phyloP scores from a whole-genome alignment of 1,140 invertebrate species.

The Ostrea denselamellosa region DNA sequence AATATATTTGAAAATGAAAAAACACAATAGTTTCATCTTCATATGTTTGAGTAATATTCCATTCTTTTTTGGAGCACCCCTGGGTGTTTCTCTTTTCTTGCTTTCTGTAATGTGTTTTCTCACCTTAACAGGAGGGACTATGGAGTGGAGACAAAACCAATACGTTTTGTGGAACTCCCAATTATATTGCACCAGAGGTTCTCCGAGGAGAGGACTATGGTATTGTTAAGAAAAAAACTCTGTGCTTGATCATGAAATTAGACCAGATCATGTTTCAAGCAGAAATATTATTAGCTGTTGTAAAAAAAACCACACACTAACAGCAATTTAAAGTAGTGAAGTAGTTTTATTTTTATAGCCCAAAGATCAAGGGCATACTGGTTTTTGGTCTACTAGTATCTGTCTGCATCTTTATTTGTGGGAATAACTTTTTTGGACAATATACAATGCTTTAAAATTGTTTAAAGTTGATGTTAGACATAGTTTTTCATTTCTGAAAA shows the following conservation, averaged over 20 bases:
- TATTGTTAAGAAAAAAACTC: conserved; percentile 52
- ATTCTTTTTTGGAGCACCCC: not conserved
- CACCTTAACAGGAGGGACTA: conserved; percentile 87
- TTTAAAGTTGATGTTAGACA: no score
- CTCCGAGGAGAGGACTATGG: conserved; percentile 88
- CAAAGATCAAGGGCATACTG: no score
- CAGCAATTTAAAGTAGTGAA: no score
- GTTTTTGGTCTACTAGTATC: no score
- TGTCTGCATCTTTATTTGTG: no score
- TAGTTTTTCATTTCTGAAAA: no score
- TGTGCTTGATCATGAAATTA: conserved; percentile 13
- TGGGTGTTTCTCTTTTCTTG: conserved; percentile 14
- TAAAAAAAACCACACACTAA: no score
- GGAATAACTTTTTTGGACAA: no score
- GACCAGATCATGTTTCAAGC: conserved; percentile 18
- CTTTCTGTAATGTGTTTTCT: conserved; percentile 37
- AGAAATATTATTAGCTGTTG: not conserved
- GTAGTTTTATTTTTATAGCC: no score
- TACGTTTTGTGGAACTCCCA: conserved; percentile 99
- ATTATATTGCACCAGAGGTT: conserved; percentile 99
- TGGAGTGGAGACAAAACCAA: conserved; percentile 83
- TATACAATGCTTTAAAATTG: no score
- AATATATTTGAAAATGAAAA: not conserved
- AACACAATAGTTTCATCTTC: not conserved
- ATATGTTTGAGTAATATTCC: not conserved